Base-by-base conservation (phyloP, 2,797 vertebrate species). In the Mastacembelus armatus region DNA sequence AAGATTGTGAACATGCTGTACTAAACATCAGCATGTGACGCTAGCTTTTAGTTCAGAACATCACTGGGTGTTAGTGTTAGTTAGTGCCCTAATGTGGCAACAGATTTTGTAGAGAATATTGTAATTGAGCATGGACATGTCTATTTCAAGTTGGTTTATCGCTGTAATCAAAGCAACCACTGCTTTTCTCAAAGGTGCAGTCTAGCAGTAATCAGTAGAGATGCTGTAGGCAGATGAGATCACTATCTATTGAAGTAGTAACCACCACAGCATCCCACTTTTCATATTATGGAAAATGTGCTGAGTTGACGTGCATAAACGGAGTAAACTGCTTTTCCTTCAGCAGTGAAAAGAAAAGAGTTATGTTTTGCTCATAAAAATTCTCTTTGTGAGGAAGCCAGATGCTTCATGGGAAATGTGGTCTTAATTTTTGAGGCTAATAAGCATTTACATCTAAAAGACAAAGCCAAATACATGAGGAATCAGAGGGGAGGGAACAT, bases 401-500 rank as follows among this genome's bases (percentile, higher is more conserved):
- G 12, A 35, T 30, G 3, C 35, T 24, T 30, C 14, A 48, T n/a
- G 19, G 39, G 48, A 49, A 45, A 54, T 26, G 35, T n/a, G 4
- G 21, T 50, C 45, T 16, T 9, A 14, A 19, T 32, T 50, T 52
- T 52, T 26, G 27, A 36, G 2, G 48, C n/a, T 38, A 10, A 4
- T 10, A 5, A 18, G 38, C n/a, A 18, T 18, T 39, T 18, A 22
- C 18, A 51, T 50, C 59, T 48, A 62, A 35, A 40, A 0, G 2
- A 42, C n/a, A 44, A 47, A 62, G 10, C 12, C 10, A 56, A 48
- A 59, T 66, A 74, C 48, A 49, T 68, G 64, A 71, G 39, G 21
- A 44, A 75, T 51, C 52, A 63, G 60, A 74, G 71, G 49, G 56
- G 29, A 61, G 19, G 16, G 33, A 56, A 47, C 50, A 74, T 63